Evolutionary conservation across 2,797 vertebrate genomes (phyloP), one percentile per base, ranked within the genome.

Genomic region (Hapalemur alaotrensis): DNA sequence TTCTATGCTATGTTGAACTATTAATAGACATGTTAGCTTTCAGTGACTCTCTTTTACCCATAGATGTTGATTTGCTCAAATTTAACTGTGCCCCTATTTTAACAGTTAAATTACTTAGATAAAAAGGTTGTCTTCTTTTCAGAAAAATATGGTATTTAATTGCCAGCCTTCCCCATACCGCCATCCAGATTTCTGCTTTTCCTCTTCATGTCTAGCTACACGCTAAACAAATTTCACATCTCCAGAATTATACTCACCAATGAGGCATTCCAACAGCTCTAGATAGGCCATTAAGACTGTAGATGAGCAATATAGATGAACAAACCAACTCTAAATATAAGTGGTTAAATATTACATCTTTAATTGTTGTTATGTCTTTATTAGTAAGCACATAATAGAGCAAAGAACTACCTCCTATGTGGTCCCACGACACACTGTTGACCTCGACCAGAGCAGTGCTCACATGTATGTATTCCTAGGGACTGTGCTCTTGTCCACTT

Each of bases 101-200:
- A 75, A 70, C 13, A 59, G 20, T 84, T 95, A 63, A 78, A 90
- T 4, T 59, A 54, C 2, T 15, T 57, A 81, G 70, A 28, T 67
- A 67, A 84, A 84, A 48, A 76, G 32, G 28, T 79, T 75, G 4
- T 52, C 25, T 17, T 88, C 69, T 96, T 67, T 89, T 61, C 28
- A 94, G 43, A 48, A 96, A 89, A 79, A 94, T 15, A 52, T 22
- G 48, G 4, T n/a, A 72, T 90, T 95, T 63, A 30, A 54, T 80
- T 83, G 76, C 9, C 46, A 50, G 63, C n/a, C 10, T 90, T 89
- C 65, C 80, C 41, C 5, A 63, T 22, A n/a, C 35, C 7, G 76
- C 78, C n/a, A 59, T 59, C 30, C 30, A 91, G 43, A 87, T 70
- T 75, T 90, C 48, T 86, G 50, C 23, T 83, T 96, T 65, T 94